phyloP scores from a whole-genome alignment of 2,888 invertebrate species.

The Hirtodrosophila alboralis region DNA sequence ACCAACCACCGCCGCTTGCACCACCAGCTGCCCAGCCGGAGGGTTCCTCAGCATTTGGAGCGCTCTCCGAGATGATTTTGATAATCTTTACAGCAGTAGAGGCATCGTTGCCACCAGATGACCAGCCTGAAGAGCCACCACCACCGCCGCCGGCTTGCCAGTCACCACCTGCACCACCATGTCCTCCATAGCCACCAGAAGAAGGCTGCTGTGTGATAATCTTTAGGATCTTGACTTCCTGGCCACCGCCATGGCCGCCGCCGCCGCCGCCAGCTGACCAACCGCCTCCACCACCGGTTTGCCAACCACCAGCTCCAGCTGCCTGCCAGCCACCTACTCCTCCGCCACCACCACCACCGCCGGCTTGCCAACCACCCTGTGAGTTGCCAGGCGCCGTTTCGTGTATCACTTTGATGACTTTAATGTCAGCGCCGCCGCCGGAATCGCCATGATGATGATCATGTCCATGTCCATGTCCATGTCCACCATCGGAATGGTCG shows the following conservation, averaged over 20 bases:
- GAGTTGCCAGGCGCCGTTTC: slow-evolving; percentile 49
- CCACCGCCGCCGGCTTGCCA: slow-evolving; percentile 34
- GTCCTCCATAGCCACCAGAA: slow-evolving; percentile 56
- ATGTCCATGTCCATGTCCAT: slow-evolving; percentile 25
- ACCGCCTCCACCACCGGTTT: slow-evolving; percentile 6
- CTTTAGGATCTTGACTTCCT: slow-evolving; percentile 63
- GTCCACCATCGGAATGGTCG: slow-evolving; percentile 34
- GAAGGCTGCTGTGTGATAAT: slow-evolving; percentile 60
- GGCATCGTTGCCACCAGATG: slow-evolving; percentile 46
- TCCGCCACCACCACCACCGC: slow-evolving; percentile 47
- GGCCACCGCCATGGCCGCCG: slow-evolving; percentile 39
- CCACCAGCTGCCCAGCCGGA: slow-evolving; percentile 46
- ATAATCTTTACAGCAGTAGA: slow-evolving; percentile 54
- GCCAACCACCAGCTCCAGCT: slow-evolving; percentile 21
- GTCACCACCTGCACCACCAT: slow-evolving; percentile 18
- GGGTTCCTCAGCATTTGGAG: slow-evolving; percentile 25
- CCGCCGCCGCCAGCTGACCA: slow-evolving; percentile 17
- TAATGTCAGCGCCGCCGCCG: slow-evolving; percentile 43
- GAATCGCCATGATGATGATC: slow-evolving; percentile 34
- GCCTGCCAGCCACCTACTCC: slow-evolving; percentile 31
- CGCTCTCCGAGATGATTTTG: slow-evolving; percentile 55
- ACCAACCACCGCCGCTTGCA: slow-evolving; percentile 43
- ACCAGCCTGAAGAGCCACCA: slow-evolving; percentile 50
- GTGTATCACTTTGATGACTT: slow-evolving; percentile 65
- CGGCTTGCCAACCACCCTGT: slow-evolving; percentile 38